A percentile compares a stretch with the other conserved stretches of the same genome.
Evolutionary conservation across 2,113 vertebrate genomes (phyloP).

Genomic region (Takifugu bimaculatus): DNA sequence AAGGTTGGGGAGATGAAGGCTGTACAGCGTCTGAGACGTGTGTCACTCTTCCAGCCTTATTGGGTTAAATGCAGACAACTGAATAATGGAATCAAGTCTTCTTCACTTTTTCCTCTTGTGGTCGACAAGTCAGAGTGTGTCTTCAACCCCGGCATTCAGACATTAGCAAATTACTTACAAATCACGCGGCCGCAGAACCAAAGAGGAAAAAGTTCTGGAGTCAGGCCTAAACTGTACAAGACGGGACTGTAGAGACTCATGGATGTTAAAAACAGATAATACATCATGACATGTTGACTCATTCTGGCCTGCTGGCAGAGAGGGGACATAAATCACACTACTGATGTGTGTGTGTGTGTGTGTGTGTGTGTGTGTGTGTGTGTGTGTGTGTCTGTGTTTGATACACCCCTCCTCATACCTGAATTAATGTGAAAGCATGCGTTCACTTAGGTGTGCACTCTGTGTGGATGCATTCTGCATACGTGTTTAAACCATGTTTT

Average conservation of each 20-base stretch:
- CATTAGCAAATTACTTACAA: slow-evolving; percentile 34
- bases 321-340: slow-evolving; percentile 46
- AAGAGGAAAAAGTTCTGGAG: slow-evolving; percentile 8
- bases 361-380: slow-evolving; percentile 21
- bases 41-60: background rate
- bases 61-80: background rate
- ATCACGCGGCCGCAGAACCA: slow-evolving; percentile 11
- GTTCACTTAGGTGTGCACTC: slow-evolving; percentile 3
- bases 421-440: slow-evolving; percentile 3
- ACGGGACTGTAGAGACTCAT: slow-evolving; percentile 35
- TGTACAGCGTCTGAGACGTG: background rate
- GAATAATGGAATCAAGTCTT: slow-evolving; percentile 15
- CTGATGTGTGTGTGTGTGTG: background rate
- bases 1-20: no score
- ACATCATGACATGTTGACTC: slow-evolving; percentile 63
- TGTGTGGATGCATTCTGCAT: slow-evolving; percentile 16
- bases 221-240: slow-evolving; percentile 30
- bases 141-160: slow-evolving; percentile 5
- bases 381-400: slow-evolving; percentile 9
- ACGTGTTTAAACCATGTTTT: background rate
- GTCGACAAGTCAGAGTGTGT: slow-evolving; percentile 1
- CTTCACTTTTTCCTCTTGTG: slow-evolving; percentile 13
- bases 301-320: slow-evolving; percentile 28
- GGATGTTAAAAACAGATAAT: slow-evolving; percentile 53
- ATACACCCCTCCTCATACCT: background rate